Conservation (phyloP, 2,113 vertebrate species). For the Indicator indicator region DNA sequence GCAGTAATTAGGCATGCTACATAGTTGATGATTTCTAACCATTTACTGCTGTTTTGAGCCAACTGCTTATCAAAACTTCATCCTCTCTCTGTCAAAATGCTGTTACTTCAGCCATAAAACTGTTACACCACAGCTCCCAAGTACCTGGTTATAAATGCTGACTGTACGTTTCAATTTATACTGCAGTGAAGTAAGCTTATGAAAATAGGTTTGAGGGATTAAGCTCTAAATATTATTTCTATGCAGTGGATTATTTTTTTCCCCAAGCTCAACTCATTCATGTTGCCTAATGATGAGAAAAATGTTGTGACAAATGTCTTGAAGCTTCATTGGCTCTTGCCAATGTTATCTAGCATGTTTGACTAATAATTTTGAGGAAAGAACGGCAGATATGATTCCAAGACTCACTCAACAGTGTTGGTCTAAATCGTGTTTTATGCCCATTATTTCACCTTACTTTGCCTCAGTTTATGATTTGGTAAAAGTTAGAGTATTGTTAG, state of each 20-base stretch:
- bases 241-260: conserved; percentile 54
- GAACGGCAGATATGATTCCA: not conserved
- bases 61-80: conserved; percentile 23
- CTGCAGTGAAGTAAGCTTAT: conserved; percentile 39
- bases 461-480: not conserved
- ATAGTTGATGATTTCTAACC: not conserved
- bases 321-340: not conserved
- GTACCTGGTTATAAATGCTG: conserved; percentile 57
- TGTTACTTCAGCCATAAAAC: conserved; percentile 18
- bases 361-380: conserved; percentile 4
- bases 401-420: not conserved
- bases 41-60: not conserved
- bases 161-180: conserved; percentile 58
- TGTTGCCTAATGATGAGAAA: conserved; percentile 58
- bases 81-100: conserved; percentile 27
- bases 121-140: conserved; percentile 19
- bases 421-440: not conserved
- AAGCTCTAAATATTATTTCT: conserved; percentile 56
- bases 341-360: not conserved
- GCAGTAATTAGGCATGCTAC: not conserved
- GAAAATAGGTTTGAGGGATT: conserved; percentile 63
- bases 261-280: conserved; percentile 13
- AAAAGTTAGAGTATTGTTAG: not conserved
- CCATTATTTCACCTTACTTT: not conserved
- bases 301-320: conserved; percentile 22